phyloP scores from a whole-genome alignment of 2,888 invertebrate species.

The Craniophora ligustri region DNA sequence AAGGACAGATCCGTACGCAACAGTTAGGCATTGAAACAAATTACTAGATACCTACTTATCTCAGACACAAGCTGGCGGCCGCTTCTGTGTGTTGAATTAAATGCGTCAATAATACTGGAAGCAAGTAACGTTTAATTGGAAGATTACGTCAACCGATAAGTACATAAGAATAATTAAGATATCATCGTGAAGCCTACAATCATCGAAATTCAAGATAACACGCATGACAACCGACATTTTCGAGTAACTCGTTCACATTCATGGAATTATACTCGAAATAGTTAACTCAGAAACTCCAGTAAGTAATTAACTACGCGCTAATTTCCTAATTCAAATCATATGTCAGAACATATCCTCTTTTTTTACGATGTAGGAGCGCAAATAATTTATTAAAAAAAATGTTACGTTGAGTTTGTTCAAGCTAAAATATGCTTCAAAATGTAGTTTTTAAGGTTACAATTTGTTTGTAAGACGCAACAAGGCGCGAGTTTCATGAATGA shows the following conservation, averaged over 20 bases:
- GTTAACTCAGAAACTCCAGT: conserved; percentile 20
- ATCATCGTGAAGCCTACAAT: neutral
- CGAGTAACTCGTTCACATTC: conserved; percentile 14
- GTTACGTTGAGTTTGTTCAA: conserved; percentile 9
- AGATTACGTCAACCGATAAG: conserved; percentile 27
- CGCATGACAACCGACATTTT: conserved; percentile 15
- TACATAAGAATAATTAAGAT: conserved; percentile 7
- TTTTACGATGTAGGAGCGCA: conserved; percentile 50
- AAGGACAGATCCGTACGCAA: conserved; percentile 35
- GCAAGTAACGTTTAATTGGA: neutral
- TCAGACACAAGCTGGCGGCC: conserved; percentile 29
- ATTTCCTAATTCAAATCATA: conserved; percentile 50
- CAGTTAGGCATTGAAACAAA: conserved; percentile 32
- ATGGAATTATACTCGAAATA: conserved; percentile 22
- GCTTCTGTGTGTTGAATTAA: conserved; percentile 18
- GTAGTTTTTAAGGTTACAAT: conserved; percentile 17
- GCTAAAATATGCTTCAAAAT: neutral
- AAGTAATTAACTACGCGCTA: conserved; percentile 46
- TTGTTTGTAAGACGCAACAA: conserved; percentile 22
- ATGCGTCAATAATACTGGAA: conserved; percentile 23
- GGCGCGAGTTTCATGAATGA: conserved; percentile 76
- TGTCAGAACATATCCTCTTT: conserved; percentile 48
- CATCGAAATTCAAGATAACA: conserved; percentile 25
- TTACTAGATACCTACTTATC: conserved; percentile 34
- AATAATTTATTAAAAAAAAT: conserved; percentile 26